Conservation (phyloP, 1,140 invertebrate species). For the Potamilus streckersoni region DNA sequence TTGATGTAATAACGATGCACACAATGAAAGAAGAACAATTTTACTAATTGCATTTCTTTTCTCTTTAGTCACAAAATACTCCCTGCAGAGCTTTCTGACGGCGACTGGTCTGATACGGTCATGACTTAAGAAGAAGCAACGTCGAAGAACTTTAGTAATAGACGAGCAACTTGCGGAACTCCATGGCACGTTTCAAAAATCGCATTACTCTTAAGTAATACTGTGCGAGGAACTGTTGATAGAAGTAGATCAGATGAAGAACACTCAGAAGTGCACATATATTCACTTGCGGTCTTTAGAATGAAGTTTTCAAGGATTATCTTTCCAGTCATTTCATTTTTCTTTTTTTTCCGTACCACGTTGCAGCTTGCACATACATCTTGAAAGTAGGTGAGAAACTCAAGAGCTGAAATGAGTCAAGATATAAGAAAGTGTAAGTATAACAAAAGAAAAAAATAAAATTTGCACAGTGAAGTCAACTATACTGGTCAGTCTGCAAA, state of each 20-base stretch:
- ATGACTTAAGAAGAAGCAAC: slow-evolving; percentile 70
- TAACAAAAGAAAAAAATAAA: too few relatives aligned
- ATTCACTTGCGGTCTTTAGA: neutral
- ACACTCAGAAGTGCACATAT: slow-evolving; percentile 88
- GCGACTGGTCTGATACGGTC: slow-evolving; percentile 57
- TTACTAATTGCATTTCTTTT: neutral
- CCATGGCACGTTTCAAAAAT: slow-evolving; percentile 96
- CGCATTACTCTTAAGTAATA: slow-evolving; percentile 90
- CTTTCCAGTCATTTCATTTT: too few relatives aligned
- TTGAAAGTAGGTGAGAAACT: too few relatives aligned
- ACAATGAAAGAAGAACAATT: too few relatives aligned
- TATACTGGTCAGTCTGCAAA: too few relatives aligned
- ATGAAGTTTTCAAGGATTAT: too few relatives aligned
- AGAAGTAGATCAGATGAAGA: slow-evolving; percentile 97
- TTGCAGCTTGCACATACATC: too few relatives aligned
- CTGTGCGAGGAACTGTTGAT: slow-evolving; percentile 92
- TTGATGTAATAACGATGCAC: too few relatives aligned
- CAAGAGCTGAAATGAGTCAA: too few relatives aligned
- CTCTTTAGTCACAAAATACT: slow-evolving; percentile 43
- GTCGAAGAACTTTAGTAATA: slow-evolving; percentile 90
- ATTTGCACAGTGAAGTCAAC: too few relatives aligned
- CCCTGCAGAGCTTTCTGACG: slow-evolving; percentile 53
- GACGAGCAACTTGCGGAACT: slow-evolving; percentile 97
- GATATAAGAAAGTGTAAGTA: too few relatives aligned
- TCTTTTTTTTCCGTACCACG: too few relatives aligned